Evolutionary conservation across 2,797 vertebrate genomes (phyloP), one percentile per base, ranked within the genome.

Genomic region (Craterocephalus amniculus): DNA sequence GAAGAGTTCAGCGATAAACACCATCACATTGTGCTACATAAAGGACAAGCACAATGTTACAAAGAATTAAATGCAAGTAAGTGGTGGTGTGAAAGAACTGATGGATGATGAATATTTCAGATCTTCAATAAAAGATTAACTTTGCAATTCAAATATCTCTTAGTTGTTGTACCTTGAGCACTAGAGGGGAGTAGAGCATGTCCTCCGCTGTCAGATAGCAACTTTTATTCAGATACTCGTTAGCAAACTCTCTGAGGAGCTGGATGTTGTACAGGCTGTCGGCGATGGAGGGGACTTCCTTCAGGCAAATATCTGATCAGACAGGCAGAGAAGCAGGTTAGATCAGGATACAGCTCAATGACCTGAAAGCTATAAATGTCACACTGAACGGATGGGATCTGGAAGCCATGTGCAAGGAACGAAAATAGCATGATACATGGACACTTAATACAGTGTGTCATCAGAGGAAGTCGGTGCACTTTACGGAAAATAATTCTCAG

Each of bases 191-290:
- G 20, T 99, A 99, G 4, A 99, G 84, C 97, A 99, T 95, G 76
- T 99, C 98, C 80, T 99, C 98, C 12, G 95, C 85, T 0, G 97
- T 97, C 89, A 99, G 94, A 88, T 97, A 98, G 88, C 98, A 99
- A 81, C 98, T 96, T 90, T 95, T 97, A 89, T 96, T 97, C 10
- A 99, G 93, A 79, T 99, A 96, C 38, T 97, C 96, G 0, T 90
- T 97, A 51, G 97, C 93, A 70, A 99, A 99, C 81, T 98, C 98
- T 84, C 95, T 94, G 81, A 99, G 84, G 22, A 99, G 95, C 73
- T 98, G 96, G 70, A 99, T 97, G 80, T 99, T 99, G 79, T 98
- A 98, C 73, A 99, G 92, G 73, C 96, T 99, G 90, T 99, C 98
- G 4, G 97, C 97, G 65, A 98, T 96, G 0, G 98, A 99, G 0